These are phyloP conservation scores for Sphaerophoria taeniata DNA, from an alignment of 2,888 invertebrate species.

Conservation along the genomic window DNA sequence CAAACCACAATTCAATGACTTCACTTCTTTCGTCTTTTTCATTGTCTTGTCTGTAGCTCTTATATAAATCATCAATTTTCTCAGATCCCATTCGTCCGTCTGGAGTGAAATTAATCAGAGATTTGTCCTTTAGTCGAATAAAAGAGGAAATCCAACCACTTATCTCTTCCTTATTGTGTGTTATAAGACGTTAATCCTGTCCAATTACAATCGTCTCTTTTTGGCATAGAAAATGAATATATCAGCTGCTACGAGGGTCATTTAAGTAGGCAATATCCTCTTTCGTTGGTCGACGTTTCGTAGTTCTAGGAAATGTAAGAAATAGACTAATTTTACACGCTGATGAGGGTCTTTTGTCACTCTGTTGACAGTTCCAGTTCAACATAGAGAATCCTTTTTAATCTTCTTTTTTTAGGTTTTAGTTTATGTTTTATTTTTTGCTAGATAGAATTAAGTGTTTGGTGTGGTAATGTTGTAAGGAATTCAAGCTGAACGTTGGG, in stretches of 20 bases:
- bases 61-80: neutral
- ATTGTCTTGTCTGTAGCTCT: neutral
- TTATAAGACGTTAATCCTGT: conserved; percentile 50
- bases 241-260: neutral
- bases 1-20: neutral
- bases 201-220: conserved; percentile 50
- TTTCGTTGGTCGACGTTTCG: neutral
- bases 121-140: conserved; percentile 39
- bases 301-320: conserved; percentile 8
- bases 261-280: neutral
- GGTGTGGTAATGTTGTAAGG: too few relatives aligned
- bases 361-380: conserved; percentile 48
- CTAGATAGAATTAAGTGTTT: too few relatives aligned
- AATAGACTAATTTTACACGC: conserved; percentile 43
- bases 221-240: neutral
- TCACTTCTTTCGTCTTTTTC: neutral
- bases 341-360: conserved; percentile 46
- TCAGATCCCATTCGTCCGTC: conserved; percentile 9
- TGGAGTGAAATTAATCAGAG: conserved; percentile 43
- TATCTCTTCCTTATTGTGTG: conserved; percentile 49
- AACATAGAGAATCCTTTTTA: conserved; percentile 40
- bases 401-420: too few relatives aligned
- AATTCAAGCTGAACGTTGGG: too few relatives aligned
- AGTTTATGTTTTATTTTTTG: too few relatives aligned
- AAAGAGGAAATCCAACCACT: conserved; percentile 14